phyloP scores from a whole-genome alignment of 2,113 vertebrate genomes.

The Emydura subglobosa region DNA sequence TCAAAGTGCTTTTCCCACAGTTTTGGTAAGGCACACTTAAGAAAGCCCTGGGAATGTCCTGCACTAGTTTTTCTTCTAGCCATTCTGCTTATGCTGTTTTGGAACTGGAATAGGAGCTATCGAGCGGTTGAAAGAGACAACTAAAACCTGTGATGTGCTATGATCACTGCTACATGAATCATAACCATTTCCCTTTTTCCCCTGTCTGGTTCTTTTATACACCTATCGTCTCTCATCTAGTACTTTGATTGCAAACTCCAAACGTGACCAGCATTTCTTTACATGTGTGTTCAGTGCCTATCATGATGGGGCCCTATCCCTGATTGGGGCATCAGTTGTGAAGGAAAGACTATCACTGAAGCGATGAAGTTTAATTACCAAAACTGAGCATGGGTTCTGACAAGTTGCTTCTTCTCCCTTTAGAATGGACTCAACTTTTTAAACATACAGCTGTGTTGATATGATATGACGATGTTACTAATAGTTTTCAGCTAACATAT shows the following conservation, averaged over 20 bases:
- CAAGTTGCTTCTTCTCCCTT: conserved; percentile 6
- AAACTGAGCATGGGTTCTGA: conserved; percentile 37
- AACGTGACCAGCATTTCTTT: neutral
- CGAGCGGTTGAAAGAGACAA: neutral
- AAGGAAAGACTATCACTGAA: neutral
- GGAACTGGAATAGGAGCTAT: neutral
- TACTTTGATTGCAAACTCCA: neutral
- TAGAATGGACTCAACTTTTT: neutral
- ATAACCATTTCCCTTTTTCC: neutral
- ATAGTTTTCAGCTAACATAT: conserved; percentile 25
- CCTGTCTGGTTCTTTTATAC: neutral
- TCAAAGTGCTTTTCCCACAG: neutral
- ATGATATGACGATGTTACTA: neutral
- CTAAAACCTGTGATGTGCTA: neutral
- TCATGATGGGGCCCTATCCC: neutral
- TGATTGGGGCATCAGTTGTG: neutral
- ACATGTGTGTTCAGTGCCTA: neutral
- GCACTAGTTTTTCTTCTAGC: neutral
- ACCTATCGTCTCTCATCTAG: neutral
- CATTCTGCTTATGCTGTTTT: neutral
- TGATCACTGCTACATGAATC: neutral
- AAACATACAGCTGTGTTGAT: neutral
- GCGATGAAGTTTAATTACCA: neutral
- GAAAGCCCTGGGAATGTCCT: neutral
- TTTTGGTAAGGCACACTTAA: neutral